Base-by-base conservation (phyloP, 2,888 invertebrate species). In the Tanaodytes sp. region DNA sequence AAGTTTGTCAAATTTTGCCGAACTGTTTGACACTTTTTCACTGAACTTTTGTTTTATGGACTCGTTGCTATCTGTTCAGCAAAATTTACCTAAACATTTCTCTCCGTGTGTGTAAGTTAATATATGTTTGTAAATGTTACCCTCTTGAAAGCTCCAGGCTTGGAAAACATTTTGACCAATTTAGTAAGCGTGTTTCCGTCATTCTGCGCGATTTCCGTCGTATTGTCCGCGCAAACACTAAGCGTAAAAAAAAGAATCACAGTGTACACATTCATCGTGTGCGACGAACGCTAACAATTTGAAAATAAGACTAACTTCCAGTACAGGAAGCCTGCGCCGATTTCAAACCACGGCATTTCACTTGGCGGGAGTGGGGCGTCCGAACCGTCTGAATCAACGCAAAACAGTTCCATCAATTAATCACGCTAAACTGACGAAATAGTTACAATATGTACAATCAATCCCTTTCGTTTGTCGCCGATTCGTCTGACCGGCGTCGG, bases 61-160 rank as follows among this genome's bases (percentile, higher is more conserved):
- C n/a, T n/a, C n/a, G n/a, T n/a, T n/a, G n/a, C n/a, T n/a, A n/a
- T n/a, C n/a, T n/a, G n/a, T n/a, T n/a, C n/a, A n/a, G n/a, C n/a
- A n/a, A n/a, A n/a, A n/a, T n/a, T n/a, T n/a, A n/a, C n/a, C n/a
- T n/a, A n/a, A n/a, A n/a, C n/a, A n/a, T n/a, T n/a, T n/a, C n/a
- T n/a, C n/a, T n/a, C n/a, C n/a, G n/a, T n/a, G n/a, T n/a, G n/a
- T n/a, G n/a, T n/a, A 23, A 23, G 23, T 23, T 23, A 8, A 23
- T 23, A n/a, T n/a, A n/a, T n/a, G n/a, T n/a, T n/a, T n/a, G n/a
- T n/a, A n/a, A n/a, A n/a, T n/a, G n/a, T 77, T 72, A 85, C 85
- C 78, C 80, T 81, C 62, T 81, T 83, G 63, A 85, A 85, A 20
- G 85, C 85, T 18, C 85, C 85, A 8, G 85, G 85, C 61, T 82